phyloP scores from a whole-genome alignment of 2,888 invertebrate genomes.

The Drosophila kambysellisi region DNA sequence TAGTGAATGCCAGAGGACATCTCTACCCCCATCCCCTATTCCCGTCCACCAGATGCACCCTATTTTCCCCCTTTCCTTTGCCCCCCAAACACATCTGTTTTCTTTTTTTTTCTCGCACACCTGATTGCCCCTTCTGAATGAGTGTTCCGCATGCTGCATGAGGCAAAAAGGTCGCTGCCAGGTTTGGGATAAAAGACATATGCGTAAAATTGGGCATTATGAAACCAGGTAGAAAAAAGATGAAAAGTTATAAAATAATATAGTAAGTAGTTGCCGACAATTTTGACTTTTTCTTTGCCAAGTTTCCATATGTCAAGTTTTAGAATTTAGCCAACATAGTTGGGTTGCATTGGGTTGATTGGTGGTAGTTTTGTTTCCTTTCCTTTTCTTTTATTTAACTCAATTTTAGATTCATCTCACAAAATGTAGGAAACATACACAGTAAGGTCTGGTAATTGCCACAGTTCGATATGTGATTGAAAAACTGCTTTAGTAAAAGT shows the following conservation, averaged over 20 bases:
- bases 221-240: conserved; percentile 26
- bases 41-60: neutral
- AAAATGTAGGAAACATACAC: neutral
- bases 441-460: neutral
- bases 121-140: conserved; percentile 26
- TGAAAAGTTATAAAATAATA: conserved; percentile 52
- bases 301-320: conserved; percentile 14
- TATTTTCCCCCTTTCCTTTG: conserved; percentile 1
- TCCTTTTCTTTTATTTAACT: neutral
- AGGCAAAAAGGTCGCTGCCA: conserved; percentile 50
- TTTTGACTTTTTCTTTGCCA: conserved; percentile 16
- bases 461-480: neutral
- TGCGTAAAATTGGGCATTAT: conserved; percentile 40
- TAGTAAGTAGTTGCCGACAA: conserved; percentile 27
- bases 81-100: neutral
- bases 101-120: conserved; percentile 21
- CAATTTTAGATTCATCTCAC: neutral
- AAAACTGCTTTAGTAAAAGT: neutral
- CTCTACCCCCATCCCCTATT: neutral
- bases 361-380: neutral
- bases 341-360: neutral
- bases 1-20: conserved; percentile 36
- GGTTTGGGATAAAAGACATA: conserved; percentile 48
- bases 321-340: conserved; percentile 1
- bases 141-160: conserved; percentile 5